Percentiles rank a stretch among this genome's conserved stretches.
Conservation (phyloP, 2,888 invertebrate species). For the Fragum whitleyi region DNA sequence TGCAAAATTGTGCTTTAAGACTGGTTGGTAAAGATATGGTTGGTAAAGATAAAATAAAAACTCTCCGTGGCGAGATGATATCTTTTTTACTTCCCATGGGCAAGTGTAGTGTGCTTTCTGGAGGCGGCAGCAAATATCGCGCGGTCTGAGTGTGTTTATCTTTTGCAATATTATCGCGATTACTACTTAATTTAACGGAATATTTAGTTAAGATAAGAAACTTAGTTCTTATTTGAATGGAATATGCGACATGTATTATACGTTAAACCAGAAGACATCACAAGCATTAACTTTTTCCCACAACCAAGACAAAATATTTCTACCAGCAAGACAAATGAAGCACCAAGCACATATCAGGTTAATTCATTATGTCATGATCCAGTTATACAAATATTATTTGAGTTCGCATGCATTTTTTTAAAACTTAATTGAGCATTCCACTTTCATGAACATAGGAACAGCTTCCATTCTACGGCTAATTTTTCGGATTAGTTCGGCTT, state of each 20-base stretch:
- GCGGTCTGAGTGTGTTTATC: neutral
- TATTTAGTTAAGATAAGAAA: no score
- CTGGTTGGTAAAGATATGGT: no score
- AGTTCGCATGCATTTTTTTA: neutral
- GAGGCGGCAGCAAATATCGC: neutral
- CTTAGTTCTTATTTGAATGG: no score
- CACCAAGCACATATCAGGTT: neutral
- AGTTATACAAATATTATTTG: neutral
- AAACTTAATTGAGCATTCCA: neutral
- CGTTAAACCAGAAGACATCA: neutral
- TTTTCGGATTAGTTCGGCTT: no score
- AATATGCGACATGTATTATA: no score
- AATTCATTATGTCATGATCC: neutral
- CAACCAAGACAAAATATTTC: neutral
- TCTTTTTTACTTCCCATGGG: neutral
- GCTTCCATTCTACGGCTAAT: no score
- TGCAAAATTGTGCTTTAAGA: no score
- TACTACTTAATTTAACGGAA: no score
- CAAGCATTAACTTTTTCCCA: neutral
- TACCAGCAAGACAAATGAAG: neutral
- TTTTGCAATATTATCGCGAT: neutral
- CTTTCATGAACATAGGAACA: neutral
- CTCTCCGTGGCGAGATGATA: no score
- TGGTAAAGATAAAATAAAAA: no score
- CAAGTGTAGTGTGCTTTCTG: neutral